Conservation (phyloP, 1,140 invertebrate genomes). For the Lepidurus packardi region DNA sequence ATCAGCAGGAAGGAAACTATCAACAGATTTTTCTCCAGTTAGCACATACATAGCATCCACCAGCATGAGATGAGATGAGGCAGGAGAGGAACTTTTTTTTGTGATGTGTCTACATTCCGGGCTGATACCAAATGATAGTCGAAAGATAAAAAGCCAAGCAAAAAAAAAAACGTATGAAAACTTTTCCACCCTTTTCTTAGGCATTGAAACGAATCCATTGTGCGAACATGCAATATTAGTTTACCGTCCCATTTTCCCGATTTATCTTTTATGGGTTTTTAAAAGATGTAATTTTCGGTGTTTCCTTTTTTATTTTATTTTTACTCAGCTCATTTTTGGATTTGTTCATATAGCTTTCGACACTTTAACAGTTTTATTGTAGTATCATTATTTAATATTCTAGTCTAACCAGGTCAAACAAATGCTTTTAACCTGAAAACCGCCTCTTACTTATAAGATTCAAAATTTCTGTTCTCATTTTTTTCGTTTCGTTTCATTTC, state of each 20-base stretch:
- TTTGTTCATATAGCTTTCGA: constrained; percentile 1
- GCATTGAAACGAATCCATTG: neutral
- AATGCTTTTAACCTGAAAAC: neutral
- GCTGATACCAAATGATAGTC: constrained; percentile 6
- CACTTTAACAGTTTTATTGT: neutral
- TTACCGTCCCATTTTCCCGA: neutral
- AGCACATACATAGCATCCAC: neutral
- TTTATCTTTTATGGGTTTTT: neutral
- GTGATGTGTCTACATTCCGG: constrained; percentile 18
- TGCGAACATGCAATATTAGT: constrained; percentile 10
- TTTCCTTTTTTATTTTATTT: neutral
- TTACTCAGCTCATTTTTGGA: neutral
- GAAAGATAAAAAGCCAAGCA: neutral
- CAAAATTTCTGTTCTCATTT: neutral
- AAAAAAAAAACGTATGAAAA: neutral
- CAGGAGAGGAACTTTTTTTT: neutral
- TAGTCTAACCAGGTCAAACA: constrained; percentile 21
- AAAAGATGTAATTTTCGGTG: neutral
- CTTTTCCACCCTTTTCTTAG: neutral
- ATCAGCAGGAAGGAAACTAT: constrained; percentile 22
- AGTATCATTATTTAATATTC: constrained; percentile 17
- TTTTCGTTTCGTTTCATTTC: neutral
- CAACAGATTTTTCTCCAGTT: constrained; percentile 10
- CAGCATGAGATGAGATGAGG: neutral
- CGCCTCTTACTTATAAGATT: constrained; percentile 15